Evolutionary conservation across 2,797 vertebrate genomes (phyloP).

Genomic region (Gymnoscopelus braueri): DNA sequence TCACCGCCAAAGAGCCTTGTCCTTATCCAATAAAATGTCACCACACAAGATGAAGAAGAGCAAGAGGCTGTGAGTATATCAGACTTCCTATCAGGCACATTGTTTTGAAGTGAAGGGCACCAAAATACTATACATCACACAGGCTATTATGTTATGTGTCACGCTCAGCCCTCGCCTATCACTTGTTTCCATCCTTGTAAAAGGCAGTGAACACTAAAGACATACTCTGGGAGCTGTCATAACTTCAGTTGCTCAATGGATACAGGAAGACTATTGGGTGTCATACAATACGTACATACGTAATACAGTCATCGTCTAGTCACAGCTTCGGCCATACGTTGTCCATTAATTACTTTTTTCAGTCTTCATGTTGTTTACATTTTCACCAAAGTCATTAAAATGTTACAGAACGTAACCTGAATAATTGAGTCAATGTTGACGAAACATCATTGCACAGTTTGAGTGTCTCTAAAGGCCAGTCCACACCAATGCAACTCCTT

Average conservation of each 20-base stretch:
- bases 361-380: no score
- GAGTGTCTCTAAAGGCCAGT: no score
- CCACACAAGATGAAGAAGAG: conserved; percentile 73
- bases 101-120: conserved; percentile 53
- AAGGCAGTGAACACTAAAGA: conserved; percentile 34
- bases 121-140: conserved; percentile 45
- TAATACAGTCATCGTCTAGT: no score
- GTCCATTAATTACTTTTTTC: no score
- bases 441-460: no score
- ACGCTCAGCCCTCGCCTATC: conserved; percentile 36
- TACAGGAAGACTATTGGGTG: not conserved
- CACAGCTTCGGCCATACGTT: no score
- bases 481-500: no score
- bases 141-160: conserved; percentile 30
- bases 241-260: not conserved
- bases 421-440: no score
- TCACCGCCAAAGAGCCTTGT: conserved; percentile 46
- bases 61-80: conserved; percentile 64
- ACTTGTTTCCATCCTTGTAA: conserved; percentile 42
- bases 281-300: no score
- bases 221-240: conserved; percentile 18
- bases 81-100: conserved; percentile 69
- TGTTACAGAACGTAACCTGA: no score
- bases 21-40: conserved; percentile 78
- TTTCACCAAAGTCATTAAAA: no score